Conservation (phyloP, 1,140 invertebrate species). For the Pemphigus obesinymphae region DNA sequence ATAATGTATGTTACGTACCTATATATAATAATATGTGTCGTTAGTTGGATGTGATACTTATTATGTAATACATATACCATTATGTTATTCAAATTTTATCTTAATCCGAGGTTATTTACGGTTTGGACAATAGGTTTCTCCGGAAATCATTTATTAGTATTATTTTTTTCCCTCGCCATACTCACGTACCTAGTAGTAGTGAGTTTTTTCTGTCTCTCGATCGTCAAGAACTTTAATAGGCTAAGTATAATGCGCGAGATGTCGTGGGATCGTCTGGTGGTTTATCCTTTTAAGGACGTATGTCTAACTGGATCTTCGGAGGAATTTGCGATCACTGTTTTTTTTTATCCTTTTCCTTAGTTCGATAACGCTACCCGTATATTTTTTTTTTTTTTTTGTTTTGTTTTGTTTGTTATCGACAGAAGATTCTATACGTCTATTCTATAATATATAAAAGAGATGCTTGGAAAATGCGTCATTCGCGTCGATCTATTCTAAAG, state of each 20-base stretch:
- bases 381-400: too few relatives aligned
- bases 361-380: background rate
- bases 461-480: background rate
- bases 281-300: constrained; percentile 34
- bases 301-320: constrained; percentile 17
- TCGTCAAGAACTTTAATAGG: constrained; percentile 33
- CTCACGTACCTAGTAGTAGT: background rate
- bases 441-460: background rate
- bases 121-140: constrained; percentile 3
- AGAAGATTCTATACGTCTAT: background rate
- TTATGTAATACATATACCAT: background rate
- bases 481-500: background rate
- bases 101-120: background rate
- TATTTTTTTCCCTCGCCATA: constrained; percentile 4
- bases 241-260: background rate
- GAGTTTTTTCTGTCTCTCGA: constrained; percentile 16
- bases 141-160: background rate
- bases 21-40: background rate
- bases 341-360: constrained; percentile 18
- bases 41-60: background rate
- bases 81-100: background rate
- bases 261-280: constrained; percentile 33
- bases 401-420: background rate
- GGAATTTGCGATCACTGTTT: constrained; percentile 28
- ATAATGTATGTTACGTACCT: background rate